Conservation (phyloP, 2,113 vertebrate species). For the Tragelaphus buxtoni region DNA sequence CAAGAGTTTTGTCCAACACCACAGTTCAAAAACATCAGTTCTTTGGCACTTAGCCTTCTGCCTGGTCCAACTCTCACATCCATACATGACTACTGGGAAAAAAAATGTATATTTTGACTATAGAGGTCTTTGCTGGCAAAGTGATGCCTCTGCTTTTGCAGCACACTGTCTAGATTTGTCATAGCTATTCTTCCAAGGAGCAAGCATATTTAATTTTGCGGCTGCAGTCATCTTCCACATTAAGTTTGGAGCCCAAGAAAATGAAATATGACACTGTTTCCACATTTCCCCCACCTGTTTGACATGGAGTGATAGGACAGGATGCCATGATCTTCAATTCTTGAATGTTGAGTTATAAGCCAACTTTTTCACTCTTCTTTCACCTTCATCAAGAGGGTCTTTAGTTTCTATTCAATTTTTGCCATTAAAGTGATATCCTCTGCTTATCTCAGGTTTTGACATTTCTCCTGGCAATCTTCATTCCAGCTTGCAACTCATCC, state of each 20-base stretch:
- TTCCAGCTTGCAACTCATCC: neutral
- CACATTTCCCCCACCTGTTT: neutral
- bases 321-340: neutral
- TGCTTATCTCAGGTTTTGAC: neutral
- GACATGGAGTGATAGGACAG: neutral
- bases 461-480: neutral
- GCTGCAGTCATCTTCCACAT: neutral
- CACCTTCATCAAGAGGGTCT: neutral
- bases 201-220: neutral
- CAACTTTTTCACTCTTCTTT: neutral
- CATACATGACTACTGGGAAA: neutral
- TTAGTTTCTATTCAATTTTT: neutral
- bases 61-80: neutral
- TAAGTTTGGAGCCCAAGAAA: neutral
- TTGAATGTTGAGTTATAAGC: neutral
- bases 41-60: rapidly evolving
- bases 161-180: neutral
- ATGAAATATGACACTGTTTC: neutral
- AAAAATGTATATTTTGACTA: neutral
- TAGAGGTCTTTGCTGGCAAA: neutral
- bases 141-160: neutral
- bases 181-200: neutral
- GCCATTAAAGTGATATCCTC: neutral
- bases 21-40: neutral
- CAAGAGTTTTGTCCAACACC: neutral